These are phyloP conservation scores for Argentina silus DNA, from an alignment of 2,797 vertebrate species.

Conservation along the genomic window DNA sequence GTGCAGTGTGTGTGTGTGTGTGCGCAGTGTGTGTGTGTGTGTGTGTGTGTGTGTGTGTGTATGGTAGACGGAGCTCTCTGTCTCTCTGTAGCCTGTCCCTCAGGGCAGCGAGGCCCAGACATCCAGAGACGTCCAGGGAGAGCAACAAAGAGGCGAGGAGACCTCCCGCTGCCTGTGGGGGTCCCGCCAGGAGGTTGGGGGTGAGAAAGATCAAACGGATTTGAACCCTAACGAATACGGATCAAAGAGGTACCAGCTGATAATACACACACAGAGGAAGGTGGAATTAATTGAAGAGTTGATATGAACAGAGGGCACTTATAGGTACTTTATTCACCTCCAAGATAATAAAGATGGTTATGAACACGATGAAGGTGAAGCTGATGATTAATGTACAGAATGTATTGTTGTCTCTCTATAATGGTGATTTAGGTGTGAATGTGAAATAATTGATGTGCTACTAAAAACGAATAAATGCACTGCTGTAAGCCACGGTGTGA, in stretches of 20 bases:
- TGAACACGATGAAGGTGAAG: too few species aligned
- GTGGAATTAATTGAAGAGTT: constrained; percentile 37
- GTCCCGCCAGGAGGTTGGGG: constrained; percentile 56
- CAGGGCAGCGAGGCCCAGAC: constrained; percentile 2
- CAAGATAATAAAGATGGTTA: background rate
- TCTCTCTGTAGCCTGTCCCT: background rate
- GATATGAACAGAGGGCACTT: too few species aligned
- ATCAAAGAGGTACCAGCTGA: constrained; percentile 57
- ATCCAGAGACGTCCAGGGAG: constrained; percentile 24
- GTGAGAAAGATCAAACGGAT: constrained; percentile 68
- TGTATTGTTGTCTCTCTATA: too few species aligned
- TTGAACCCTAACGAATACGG: constrained; percentile 53
- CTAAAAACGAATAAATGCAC: constrained; percentile 2
- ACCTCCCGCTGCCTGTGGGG: constrained; percentile 29
- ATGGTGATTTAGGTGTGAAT: too few species aligned
- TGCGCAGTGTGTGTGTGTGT: too few species aligned
- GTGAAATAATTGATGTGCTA: too few species aligned
- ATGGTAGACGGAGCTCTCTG: background rate
- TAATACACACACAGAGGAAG: constrained; percentile 24
- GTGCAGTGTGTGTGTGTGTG: too few species aligned
- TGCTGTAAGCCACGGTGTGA: background rate
- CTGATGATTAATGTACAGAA: too few species aligned
- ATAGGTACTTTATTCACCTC: too few species aligned
- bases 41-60: too few species aligned
- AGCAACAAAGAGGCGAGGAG: constrained; percentile 38